These are phyloP conservation scores for Caenorhabditis sp. DNA, from an alignment of 2,888 invertebrate species.

Conservation along the genomic window DNA sequence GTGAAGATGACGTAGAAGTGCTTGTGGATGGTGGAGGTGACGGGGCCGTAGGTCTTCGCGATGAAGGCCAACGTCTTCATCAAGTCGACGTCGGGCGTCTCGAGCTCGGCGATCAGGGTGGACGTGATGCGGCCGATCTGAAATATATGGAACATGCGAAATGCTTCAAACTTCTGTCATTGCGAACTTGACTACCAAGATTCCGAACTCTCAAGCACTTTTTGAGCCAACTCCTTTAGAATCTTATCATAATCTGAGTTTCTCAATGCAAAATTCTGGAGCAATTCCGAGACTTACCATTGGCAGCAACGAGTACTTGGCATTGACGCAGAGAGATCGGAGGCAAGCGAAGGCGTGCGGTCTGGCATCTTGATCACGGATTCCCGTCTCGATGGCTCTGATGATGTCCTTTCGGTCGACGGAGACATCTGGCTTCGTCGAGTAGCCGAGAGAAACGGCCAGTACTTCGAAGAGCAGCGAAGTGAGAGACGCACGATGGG, in stretches of 20 bases:
- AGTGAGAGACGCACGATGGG: conserved; percentile 29
- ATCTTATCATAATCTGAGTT: neutral
- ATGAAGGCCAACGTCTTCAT: conserved; percentile 64
- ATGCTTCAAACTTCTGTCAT: too few species aligned
- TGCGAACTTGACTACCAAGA: too few species aligned
- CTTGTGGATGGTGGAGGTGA: conserved; percentile 65
- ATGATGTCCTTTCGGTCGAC: conserved; percentile 44
- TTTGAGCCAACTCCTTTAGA: too few species aligned
- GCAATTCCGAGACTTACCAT: conserved; percentile 35
- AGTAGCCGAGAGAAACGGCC: conserved; percentile 32
- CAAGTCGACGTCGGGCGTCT: conserved; percentile 49
- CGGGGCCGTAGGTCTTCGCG: conserved; percentile 48
- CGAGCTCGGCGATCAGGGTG: conserved; percentile 60
- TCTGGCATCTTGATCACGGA: conserved; percentile 8
- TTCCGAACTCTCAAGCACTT: neutral
- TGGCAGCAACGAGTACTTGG: conserved; percentile 53
- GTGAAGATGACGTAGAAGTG: conserved; percentile 71
- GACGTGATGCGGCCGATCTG: conserved; percentile 65
- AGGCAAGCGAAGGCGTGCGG: conserved; percentile 36
- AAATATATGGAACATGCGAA: neutral
- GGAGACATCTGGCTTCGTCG: conserved; percentile 22
- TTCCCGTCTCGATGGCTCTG: conserved; percentile 50
- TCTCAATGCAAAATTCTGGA: neutral
- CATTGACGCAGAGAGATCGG: conserved; percentile 41
- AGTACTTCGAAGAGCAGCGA: conserved; percentile 53